Evolutionary conservation across 2,888 invertebrate species (phyloP).

Genomic region (Oxytorus armatus): DNA sequence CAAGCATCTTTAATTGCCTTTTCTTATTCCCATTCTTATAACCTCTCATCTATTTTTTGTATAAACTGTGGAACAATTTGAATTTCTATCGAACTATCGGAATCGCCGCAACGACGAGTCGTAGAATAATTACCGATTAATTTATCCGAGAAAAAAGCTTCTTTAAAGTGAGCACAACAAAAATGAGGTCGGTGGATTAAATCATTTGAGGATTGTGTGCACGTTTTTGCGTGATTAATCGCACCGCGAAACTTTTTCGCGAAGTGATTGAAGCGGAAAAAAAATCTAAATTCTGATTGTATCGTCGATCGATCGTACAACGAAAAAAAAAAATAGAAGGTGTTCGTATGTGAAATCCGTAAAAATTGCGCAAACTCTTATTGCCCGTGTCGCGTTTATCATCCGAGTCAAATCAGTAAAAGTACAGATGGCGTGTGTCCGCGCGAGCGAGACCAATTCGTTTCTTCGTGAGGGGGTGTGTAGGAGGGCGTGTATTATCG

Average conservation of each 20-base stretch:
- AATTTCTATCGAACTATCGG: constrained; percentile 48
- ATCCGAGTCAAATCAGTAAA: constrained; percentile 15
- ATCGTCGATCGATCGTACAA: neutral
- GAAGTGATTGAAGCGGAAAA: too few relatives aligned
- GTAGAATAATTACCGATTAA: constrained; percentile 36
- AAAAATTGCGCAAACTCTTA: neutral
- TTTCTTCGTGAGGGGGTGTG: constrained; percentile 21
- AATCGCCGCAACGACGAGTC: constrained; percentile 14
- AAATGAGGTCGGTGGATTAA: constrained; percentile 17
- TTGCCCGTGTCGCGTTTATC: neutral
- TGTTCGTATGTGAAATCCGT: neutral
- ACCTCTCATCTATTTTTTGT: constrained; percentile 10
- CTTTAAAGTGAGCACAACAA: neutral
- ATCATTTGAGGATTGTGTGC: constrained; percentile 12
- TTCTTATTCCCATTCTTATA: constrained; percentile 51
- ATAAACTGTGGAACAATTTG: constrained; percentile 19
- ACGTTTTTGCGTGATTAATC: constrained; percentile 16
- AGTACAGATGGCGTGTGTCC: constrained; percentile 12
- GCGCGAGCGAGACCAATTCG: constrained; percentile 31
- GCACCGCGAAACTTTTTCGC: neutral
- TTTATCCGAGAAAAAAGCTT: constrained; percentile 9
- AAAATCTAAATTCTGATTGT: neutral
- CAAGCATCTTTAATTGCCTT: constrained; percentile 63
- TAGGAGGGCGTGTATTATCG: constrained; percentile 26
- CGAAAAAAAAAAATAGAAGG: neutral